Conservation (phyloP, 1,140 invertebrate genomes). For the Lordiphosa collinella region DNA sequence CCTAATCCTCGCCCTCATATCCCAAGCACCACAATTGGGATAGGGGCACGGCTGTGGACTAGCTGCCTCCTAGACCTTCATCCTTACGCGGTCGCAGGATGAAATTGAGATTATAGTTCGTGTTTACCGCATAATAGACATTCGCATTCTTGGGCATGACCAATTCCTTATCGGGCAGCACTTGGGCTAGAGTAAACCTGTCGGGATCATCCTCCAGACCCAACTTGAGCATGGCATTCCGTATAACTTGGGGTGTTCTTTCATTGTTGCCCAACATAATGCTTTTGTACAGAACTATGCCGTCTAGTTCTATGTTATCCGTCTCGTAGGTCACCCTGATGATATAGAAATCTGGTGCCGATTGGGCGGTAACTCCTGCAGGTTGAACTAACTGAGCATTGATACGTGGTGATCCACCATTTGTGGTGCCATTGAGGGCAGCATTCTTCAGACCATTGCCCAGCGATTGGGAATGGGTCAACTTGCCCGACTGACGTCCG, state of each 20-base stretch:
- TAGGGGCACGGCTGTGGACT: slow-evolving; percentile 59
- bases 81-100: slow-evolving; percentile 86
- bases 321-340: slow-evolving; percentile 94
- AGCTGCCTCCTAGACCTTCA: slow-evolving; percentile 48
- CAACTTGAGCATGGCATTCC: slow-evolving; percentile 96
- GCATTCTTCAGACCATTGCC: slow-evolving; percentile 55
- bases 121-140: slow-evolving; percentile 98
- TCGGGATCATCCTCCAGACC: slow-evolving; percentile 93
- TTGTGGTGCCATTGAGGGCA: slow-evolving; percentile 46
- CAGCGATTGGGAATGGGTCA: slow-evolving; percentile 68
- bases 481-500: slow-evolving; percentile 66
- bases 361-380: slow-evolving; percentile 43
- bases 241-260: slow-evolving; percentile 94
- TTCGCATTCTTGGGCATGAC: slow-evolving; percentile 94
- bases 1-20: slow-evolving; percentile 64
- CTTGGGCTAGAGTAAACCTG: slow-evolving; percentile 93
- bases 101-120: slow-evolving; percentile 94
- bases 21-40: slow-evolving; percentile 71
- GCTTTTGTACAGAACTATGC: slow-evolving; percentile 93
- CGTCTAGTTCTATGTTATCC: slow-evolving; percentile 90
- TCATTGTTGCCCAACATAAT: slow-evolving; percentile 97
- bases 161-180: slow-evolving; percentile 95
- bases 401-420: slow-evolving; percentile 66
- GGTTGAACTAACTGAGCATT: slow-evolving; percentile 77
- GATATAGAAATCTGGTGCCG: slow-evolving; percentile 93